Evolutionary conservation across 2,888 invertebrate genomes (phyloP), one percentile per base, ranked within the genome.

Genomic region (Chrysodeixis includens): DNA sequence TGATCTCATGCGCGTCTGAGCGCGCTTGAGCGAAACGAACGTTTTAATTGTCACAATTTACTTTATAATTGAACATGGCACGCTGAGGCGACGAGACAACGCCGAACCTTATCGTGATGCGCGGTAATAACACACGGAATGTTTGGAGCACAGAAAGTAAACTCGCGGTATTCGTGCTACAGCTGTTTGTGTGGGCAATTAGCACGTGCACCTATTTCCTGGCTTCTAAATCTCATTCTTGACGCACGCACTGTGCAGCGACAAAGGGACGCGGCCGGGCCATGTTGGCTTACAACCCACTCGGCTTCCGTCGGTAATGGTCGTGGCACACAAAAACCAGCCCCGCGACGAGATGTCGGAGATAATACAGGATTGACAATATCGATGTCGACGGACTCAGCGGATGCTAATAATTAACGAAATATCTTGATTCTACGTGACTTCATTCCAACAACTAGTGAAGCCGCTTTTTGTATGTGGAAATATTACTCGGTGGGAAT

Each of bases 41-140:
- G 76, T 82, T 88, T 87, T 91, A 90, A 91, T 91, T 91, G 88
- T 83, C 76, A 86, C 89, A 88, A 89, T 89, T 87, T 85, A 80
- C 80, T 82, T 82, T 79, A 71, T 85, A 86, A 87, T 85, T 87
- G 82, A 80, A 79, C 74, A 78, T 66, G 68, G 63, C 81, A 75
- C 73, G 79, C 70, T 58, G 67, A 46, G 63, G 20, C 53, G 72
- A 54, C 60, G 57, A 57, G 57, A 57, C 54, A 71, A 69, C 60
- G 51, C 61, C 40, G 56, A 56, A 66, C 44, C 51, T 73, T 67
- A 76, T 67, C 69, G 64, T 70, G 70, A 64, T 71, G 70, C 62
- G 69, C 63, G 63, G 65, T 83, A 86, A 85, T 77, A 70, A 76
- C 81, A 80, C 78, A 76, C 77, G 83, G 81, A 85, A 87, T 84